Base-by-base conservation (phyloP, 1,140 invertebrate species). In the Drosophila arawakana region DNA sequence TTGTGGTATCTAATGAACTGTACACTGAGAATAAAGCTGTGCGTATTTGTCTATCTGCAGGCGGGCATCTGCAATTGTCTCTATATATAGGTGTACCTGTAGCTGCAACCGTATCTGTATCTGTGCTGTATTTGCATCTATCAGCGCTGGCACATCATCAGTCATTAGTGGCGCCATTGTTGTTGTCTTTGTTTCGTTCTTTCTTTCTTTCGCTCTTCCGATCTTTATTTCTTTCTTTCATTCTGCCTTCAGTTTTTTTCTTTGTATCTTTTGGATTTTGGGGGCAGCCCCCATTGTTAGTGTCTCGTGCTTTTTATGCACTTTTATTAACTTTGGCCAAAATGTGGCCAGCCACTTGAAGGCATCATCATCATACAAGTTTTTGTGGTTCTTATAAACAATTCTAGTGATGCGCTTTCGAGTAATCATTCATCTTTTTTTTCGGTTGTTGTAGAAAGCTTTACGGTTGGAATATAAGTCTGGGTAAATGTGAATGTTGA, bases 121-220 rank as follows among this genome's bases (percentile, higher is more conserved):
- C 43, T 63, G 30, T 52, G 66, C 69, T 78, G 76, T 76, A 80
- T 72, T 79, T 81, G 83, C 82, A 89, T 89, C 84, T 89, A 81
- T 89, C 84, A 89, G 84, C 84, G 80, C 77, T 81, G 78, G 78
- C 80, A 80, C 84, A 89, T 89, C 84, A 89, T 89, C 84, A 89
- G 84, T 89, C 84, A 89, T 89, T 89, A 89, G 84, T 89, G 84
- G 84, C 84, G 84, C 84, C 84, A 89, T 89, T 89, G 84, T 80
- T 80, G 77, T 47, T 78, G 69, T 75, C 75, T 68, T 81, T 81
- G 78, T 77, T 68, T 61, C 59, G 69, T 57, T 46, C 43, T 63
- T 67, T 60, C 46, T 18, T 46, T 60, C 37, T 34, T 68, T 54
- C 15, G n/a, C 6, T 34, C 37, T 59, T 25, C 7, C 10, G 3